Evolutionary conservation across 1,140 invertebrate genomes (phyloP), one percentile per base, ranked within the genome.

Genomic region (Apis florea): DNA sequence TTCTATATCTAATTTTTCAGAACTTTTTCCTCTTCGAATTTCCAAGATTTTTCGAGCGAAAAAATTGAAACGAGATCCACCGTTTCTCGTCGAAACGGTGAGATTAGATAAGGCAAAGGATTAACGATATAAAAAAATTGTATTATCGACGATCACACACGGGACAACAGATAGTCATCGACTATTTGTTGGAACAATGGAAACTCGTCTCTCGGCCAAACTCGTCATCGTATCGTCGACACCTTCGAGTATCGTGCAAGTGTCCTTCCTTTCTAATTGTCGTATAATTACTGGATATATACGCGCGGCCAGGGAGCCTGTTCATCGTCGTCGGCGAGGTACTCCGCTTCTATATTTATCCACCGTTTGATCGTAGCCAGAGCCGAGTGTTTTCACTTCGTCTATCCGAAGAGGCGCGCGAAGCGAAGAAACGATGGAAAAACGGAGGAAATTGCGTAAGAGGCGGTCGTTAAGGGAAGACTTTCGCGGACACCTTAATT

Each of bases 241-340:
- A 40, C 47, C 51, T 61, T n/a, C 47, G 24, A 73, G 69, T 63
- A 71, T 54, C 72, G 26, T 63, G 63, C 72, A 76, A 87, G 70
- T 81, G 88, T 87, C 85, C 88, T 89, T 89, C 85, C 85, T 89
- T 89, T 87, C 87, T 89, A 89, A 89, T 89, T 86, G 87, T 89
- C 85, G 81, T 75, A 58, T 85, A 87, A 89, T 89, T 89, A 88
- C 79, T 58, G 31, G 31, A 40, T 40, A 51, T 59, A 64, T 58
- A 77, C 80, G 53, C 49, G 63, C 77, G n/a, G 47, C 51, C 58
- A 68, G 53, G 40, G 71, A 82, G 66, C 56, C 79, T 78, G 58
- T 67, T 70, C 58, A 64, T 63, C 61, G 82, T 83, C 70, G 82
- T 80, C 69, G 70, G 47, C 68, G 73, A 83, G 64, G 61, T 73